Evolutionary conservation across 1,140 invertebrate species (phyloP).

Genomic region (Nomia melanderi): DNA sequence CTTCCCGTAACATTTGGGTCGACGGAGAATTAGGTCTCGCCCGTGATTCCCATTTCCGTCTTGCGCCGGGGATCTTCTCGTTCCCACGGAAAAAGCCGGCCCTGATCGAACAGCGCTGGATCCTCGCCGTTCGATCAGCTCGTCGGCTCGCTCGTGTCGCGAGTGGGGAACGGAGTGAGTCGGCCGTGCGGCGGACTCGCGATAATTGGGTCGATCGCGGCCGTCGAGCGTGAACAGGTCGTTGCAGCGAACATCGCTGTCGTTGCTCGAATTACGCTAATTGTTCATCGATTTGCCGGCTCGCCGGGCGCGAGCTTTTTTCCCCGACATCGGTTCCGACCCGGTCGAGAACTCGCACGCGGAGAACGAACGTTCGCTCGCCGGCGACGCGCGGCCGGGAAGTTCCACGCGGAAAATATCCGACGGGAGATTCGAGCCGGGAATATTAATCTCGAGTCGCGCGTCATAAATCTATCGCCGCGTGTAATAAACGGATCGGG

Average conservation of each 20-base stretch:
- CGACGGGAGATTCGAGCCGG: slow-evolving; percentile 13
- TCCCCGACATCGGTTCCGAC: not conserved
- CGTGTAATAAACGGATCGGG: slow-evolving; percentile 41
- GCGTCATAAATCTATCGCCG: slow-evolving; percentile 34
- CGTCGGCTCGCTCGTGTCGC: not conserved
- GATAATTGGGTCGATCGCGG: slow-evolving; percentile 50
- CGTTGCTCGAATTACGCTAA: slow-evolving; percentile 62
- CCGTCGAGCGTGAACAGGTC: not conserved
- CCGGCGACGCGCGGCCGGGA: not conserved
- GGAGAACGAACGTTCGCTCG: slow-evolving; percentile 6
- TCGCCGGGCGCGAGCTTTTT: slow-evolving; percentile 29
- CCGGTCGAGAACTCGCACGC: slow-evolving; percentile 5
- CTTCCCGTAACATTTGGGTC: not conserved
- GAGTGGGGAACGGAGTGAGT: not conserved
- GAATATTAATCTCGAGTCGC: slow-evolving; percentile 40
- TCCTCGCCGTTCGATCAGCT: not conserved
- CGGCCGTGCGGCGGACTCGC: not conserved
- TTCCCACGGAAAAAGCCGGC: not conserved
- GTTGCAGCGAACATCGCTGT: slow-evolving; percentile 17
- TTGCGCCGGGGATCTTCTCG: not conserved
- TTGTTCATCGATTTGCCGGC: slow-evolving; percentile 49
- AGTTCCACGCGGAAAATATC: not conserved
- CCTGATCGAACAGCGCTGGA: not conserved
- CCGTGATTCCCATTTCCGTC: not conserved
- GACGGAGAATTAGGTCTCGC: not conserved